Evolutionary conservation across 92 coral and sea anemone genomes (phyloP).

Genomic region (Parazoanthus swiftii): DNA sequence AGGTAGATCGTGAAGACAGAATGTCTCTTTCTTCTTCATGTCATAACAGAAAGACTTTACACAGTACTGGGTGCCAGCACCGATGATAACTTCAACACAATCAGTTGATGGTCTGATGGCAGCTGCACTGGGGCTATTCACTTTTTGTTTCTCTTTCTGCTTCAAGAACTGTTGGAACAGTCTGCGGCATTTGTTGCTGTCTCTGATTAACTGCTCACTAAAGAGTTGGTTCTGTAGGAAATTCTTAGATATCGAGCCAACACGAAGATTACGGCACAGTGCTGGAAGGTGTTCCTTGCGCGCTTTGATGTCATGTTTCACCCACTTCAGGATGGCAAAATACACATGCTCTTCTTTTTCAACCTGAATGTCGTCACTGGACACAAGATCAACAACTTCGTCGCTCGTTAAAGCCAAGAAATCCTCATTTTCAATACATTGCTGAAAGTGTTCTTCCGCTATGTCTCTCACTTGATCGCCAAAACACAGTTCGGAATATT

Average conservation of each 20-base stretch:
- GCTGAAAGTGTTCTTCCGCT: conserved; percentile 37
- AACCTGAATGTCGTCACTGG: conserved; percentile 43
- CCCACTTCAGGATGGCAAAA: conserved; percentile 43
- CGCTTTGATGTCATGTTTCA: conserved; percentile 30
- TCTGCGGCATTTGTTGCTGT: conserved; percentile 34
- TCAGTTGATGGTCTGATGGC: conserved; percentile 39
- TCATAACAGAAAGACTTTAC: conserved; percentile 76
- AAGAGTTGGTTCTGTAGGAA: conserved; percentile 38
- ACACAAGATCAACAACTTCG: conserved; percentile 36
- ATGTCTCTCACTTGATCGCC: conserved; percentile 38
- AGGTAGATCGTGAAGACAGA: conserved; percentile 58
- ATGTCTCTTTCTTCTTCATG: conserved; percentile 59
- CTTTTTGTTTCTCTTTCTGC: conserved; percentile 37
- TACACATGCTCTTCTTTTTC: conserved; percentile 47
- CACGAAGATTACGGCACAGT: conserved; percentile 35
- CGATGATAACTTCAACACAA: conserved; percentile 41
- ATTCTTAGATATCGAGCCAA: conserved; percentile 32
- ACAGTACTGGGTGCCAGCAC: conserved; percentile 56
- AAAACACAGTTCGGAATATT: conserved; percentile 40
- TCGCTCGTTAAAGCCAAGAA: conserved; percentile 27
- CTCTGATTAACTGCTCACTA: conserved; percentile 29
- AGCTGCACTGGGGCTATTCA: conserved; percentile 11
- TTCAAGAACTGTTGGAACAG: conserved; percentile 42
- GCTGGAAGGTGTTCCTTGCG: conserved; percentile 39
- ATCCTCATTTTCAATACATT: conserved; percentile 36